Evolutionary conservation across 2,888 invertebrate species (phyloP).

Genomic region (Amaurobius ferox): DNA sequence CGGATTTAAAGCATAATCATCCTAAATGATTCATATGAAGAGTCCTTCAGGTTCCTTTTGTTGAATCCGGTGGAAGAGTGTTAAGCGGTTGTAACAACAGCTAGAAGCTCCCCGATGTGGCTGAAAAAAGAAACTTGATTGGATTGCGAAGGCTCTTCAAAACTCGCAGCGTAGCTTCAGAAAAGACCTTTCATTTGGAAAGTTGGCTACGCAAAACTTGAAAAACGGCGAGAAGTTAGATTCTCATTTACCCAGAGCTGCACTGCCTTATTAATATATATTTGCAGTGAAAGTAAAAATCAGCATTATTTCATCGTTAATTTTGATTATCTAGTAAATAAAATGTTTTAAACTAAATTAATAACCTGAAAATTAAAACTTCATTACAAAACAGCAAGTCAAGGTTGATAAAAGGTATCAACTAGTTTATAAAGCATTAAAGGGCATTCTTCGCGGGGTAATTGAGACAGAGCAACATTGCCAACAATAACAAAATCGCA

Average conservation of each 20-base stretch:
- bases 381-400: too few species aligned
- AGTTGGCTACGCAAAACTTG: not conserved
- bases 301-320: conserved; percentile 2
- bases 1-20: conserved; percentile 25
- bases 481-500: too few species aligned
- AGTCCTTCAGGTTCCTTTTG: conserved; percentile 24
- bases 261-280: not conserved
- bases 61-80: conserved; percentile 32
- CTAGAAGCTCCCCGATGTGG: conserved; percentile 6
- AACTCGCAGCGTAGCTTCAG: not conserved
- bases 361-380: too few species aligned
- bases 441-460: too few species aligned
- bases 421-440: too few species aligned
- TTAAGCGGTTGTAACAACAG: conserved; percentile 23
- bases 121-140: conserved; percentile 23
- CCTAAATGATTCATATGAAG: conserved; percentile 39
- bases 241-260: not conserved
- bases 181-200: conserved; percentile 9
- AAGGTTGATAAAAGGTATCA: too few species aligned
- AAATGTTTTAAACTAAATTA: too few species aligned
- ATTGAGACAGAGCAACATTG: too few species aligned
- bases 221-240: not conserved
- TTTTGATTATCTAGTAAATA: conserved; percentile 10
- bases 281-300: not conserved
- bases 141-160: conserved; percentile 19